Conservation (phyloP, 92 coral and sea anemone species). For the Porites lobata region DNA sequence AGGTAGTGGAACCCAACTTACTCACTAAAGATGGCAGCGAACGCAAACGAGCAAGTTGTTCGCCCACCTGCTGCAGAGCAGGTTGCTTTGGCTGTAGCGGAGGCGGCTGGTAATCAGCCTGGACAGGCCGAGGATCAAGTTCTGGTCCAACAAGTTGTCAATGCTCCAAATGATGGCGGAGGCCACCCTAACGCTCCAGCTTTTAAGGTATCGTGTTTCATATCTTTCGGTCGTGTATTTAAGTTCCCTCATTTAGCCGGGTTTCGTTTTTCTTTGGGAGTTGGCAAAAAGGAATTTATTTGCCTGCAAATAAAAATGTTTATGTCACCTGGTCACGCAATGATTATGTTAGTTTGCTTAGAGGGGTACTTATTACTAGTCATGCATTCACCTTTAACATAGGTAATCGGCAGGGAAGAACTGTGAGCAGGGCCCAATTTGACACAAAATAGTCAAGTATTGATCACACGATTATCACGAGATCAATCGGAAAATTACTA, state of each 20-base stretch:
- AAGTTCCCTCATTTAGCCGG: not conserved
- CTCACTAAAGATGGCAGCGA: not conserved
- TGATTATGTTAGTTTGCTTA: no score
- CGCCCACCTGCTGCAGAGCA: conserved; percentile 13
- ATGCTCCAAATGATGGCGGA: not conserved
- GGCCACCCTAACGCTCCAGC: conserved; percentile 12
- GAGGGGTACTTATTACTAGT: no score
- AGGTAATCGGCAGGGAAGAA: no score
- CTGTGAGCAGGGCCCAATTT: no score
- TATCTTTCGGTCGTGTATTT: not conserved
- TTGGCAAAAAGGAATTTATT: no score
- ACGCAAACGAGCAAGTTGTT: conserved; percentile 3
- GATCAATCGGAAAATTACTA: no score
- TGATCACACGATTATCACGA: no score
- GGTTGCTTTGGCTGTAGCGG: conserved; percentile 2
- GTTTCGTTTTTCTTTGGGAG: no score
- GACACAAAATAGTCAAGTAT: no score
- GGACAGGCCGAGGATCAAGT: conserved; percentile 8
- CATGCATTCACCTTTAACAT: no score
- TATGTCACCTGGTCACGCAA: no score
- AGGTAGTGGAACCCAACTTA: not conserved
- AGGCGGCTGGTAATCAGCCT: conserved; percentile 10
- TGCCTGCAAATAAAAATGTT: not conserved
- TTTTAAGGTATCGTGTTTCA: conserved; percentile 11
- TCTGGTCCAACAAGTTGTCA: not conserved